These are phyloP conservation scores for Aphrophora alni DNA, from an alignment of 2,888 invertebrate genomes.

Conservation along the genomic window DNA sequence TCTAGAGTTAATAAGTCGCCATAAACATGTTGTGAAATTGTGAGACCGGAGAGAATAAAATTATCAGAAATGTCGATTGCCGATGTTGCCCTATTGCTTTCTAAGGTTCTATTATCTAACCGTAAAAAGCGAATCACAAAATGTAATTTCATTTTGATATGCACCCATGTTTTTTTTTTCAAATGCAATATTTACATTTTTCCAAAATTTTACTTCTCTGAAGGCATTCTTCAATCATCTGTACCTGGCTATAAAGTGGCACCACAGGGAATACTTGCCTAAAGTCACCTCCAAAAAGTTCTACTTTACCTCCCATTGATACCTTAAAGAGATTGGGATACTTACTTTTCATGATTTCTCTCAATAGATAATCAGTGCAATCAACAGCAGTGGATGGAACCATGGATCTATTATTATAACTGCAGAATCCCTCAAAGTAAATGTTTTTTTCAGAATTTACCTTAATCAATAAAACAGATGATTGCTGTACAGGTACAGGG, in stretches of 20 bases:
- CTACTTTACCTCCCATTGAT: neutral
- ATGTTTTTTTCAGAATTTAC: neutral
- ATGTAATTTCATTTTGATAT: slow-evolving; percentile 26
- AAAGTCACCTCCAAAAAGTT: no score
- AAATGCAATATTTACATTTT: no score
- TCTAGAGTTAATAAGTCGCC: neutral
- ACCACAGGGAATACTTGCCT: no score
- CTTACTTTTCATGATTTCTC: neutral
- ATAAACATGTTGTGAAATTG: neutral
- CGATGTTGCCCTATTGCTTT: neutral
- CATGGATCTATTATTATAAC: no score
- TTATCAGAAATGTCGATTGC: slow-evolving; percentile 16
- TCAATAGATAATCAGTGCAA: neutral
- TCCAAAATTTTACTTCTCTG: no score
- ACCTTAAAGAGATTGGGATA: neutral
- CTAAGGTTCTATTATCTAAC: slow-evolving; percentile 25
- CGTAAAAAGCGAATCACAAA: slow-evolving; percentile 32
- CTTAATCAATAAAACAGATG: slow-evolving; percentile 16
- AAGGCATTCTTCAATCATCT: no score
- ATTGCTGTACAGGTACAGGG: slow-evolving; percentile 11
- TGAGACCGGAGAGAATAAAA: neutral
- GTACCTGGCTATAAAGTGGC: no score
- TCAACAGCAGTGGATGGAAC: neutral
- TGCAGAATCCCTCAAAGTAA: no score
- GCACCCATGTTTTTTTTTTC: slow-evolving; percentile 34